Conservation (phyloP, 1,140 invertebrate species). For the Euwallacea fornicatus region DNA sequence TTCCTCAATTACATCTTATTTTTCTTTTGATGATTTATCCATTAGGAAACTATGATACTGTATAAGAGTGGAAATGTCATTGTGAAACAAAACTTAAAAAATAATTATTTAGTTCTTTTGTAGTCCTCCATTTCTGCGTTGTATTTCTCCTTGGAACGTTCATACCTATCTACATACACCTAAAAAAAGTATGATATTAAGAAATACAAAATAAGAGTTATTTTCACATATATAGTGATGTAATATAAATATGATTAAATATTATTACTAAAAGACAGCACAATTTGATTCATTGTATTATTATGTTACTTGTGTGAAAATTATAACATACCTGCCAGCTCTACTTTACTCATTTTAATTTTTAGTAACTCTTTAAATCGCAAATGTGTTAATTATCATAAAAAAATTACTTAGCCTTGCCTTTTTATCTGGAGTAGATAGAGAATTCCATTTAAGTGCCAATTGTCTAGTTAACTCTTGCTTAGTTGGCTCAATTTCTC, state of each 20-base stretch:
- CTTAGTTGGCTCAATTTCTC: conserved; percentile 69
- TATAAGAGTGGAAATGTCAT: not conserved
- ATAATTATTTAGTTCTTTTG: conserved; percentile 52
- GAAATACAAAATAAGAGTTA: conserved; percentile 32
- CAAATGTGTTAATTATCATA: not conserved
- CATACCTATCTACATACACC: conserved; percentile 79
- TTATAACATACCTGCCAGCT: too few species aligned
- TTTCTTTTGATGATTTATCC: too few species aligned
- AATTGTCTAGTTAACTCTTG: conserved; percentile 74
- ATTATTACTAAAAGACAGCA: not conserved
- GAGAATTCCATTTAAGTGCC: conserved; percentile 71
- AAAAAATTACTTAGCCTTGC: conserved; percentile 48
- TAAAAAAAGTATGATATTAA: conserved; percentile 54
- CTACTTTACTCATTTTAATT: not conserved
- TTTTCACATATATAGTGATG: too few species aligned
- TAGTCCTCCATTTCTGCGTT: conserved; percentile 70
- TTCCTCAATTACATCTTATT: too few species aligned
- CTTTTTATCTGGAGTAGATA: conserved; percentile 71
- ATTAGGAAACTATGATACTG: too few species aligned
- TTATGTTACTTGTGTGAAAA: not conserved
- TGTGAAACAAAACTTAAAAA: not conserved
- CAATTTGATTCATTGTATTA: not conserved
- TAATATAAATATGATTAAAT: not conserved
- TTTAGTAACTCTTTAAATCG: not conserved
- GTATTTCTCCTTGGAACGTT: conserved; percentile 77